Evolutionary conservation across 1,140 invertebrate species (phyloP), one percentile per base, ranked within the genome.

Genomic region (Hylyphantes graminicola): DNA sequence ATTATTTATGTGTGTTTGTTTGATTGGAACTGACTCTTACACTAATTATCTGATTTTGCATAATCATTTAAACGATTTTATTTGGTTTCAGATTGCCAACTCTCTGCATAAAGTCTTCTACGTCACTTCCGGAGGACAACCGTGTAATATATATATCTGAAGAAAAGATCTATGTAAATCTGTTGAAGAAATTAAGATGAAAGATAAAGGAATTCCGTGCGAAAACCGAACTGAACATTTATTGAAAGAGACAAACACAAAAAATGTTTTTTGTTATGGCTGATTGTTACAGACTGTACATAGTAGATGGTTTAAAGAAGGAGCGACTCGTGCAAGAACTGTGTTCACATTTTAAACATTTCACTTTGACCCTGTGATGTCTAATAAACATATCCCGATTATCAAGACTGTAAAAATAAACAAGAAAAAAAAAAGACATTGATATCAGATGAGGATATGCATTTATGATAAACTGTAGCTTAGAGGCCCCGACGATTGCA

Each of bases 141-240:
- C n/a, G 51, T 83, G 70, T 83, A 83, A 83, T 83, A 78, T 78
- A 72, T 59, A 61, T n/a, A n/a, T n/a, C n/a, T 68, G 48, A 61
- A 74, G n/a, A 73, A 63, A 73, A 80, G 70, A 80, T 80, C 70
- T 53, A 70, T 80, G 77, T 80, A 80, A 70, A 80, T 80, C 65
- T 80, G 77, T 80, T 80, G 35, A 78, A 78, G 21, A 76, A 51
- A 70, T n/a, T 51, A 67, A 67, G 2, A 17, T 15, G 64, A 35
- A 21, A 17, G 12, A 76, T 13, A 57, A 21, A 57, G 57, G 72
- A 74, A 74, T 35, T 35, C 63, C 17, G 9, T 35, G 53, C 13
- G 13, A 72, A 57, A 48, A 74, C 9, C 55, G n/a, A 19, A 53
- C 54, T 57, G 21, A n/a, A 74, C 19, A 74, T 74, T 17, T 55